These are phyloP conservation scores for Tragelaphus scriptus DNA, from an alignment of 2,113 vertebrate species.

Conservation along the genomic window DNA sequence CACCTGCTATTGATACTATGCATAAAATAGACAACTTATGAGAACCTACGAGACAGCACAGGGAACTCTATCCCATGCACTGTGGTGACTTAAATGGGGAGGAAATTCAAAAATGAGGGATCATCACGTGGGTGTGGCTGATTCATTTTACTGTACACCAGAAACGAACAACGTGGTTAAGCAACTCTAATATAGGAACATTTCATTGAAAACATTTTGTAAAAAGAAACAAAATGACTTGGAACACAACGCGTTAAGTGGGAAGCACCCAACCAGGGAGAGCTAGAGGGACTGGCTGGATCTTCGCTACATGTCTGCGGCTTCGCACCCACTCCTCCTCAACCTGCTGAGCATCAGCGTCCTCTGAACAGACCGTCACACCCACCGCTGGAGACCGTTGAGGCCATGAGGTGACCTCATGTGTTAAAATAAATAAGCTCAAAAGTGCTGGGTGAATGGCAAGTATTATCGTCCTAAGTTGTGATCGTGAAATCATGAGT, in stretches of 20 bases:
- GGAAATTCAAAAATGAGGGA: neutral
- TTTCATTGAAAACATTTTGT: neutral
- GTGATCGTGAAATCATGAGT: neutral
- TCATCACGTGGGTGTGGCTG: neutral
- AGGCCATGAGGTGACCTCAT: neutral
- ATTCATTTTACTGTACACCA: neutral
- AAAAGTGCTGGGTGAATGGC: neutral
- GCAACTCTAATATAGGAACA: neutral
- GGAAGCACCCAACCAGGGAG: neutral
- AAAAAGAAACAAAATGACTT: neutral
- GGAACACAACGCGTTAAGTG: neutral
- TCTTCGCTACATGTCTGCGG: neutral
- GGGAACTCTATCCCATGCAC: neutral
- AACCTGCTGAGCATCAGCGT: neutral
- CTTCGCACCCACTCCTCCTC: neutral
- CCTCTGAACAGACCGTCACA: neutral
- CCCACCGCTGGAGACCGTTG: neutral
- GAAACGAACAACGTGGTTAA: neutral
- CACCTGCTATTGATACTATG: neutral
- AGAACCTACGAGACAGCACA: neutral
- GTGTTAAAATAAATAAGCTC: neutral
- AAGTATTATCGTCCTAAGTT: neutral
- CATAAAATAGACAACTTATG: neutral
- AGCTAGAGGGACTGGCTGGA: neutral
- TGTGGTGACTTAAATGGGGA: neutral